A percentile compares a stretch with the other conserved stretches of the same genome.
Evolutionary conservation across 2,113 vertebrate species (phyloP).

Genomic region (Psettodes erumei): DNA sequence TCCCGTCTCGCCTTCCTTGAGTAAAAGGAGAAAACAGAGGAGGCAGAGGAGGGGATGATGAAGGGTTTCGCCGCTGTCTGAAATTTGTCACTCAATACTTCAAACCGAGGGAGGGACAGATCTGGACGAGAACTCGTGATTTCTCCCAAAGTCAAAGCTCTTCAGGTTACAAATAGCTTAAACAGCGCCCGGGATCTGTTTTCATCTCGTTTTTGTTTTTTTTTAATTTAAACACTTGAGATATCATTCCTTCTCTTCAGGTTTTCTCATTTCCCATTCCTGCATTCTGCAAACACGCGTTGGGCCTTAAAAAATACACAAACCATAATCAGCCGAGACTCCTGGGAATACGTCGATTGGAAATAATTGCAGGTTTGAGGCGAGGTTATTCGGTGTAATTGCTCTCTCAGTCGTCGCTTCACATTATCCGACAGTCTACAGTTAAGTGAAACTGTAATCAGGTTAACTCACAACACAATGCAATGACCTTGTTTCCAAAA

Average conservation of each 20-base stretch:
- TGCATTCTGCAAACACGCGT: neutral
- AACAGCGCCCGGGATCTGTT: neutral
- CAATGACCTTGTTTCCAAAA: too few relatives aligned
- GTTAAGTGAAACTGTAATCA: neutral
- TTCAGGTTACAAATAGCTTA: neutral
- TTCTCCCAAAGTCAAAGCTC: neutral
- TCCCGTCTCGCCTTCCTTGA: neutral
- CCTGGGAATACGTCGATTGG: neutral
- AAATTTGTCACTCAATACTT: slow-evolving; percentile 9
- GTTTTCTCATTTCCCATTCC: neutral
- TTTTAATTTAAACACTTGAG: too few relatives aligned
- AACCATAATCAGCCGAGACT: neutral
- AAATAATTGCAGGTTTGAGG: neutral
- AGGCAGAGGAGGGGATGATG: neutral
- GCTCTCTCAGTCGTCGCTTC: neutral
- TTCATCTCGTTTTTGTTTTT: too few relatives aligned
- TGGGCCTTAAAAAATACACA: neutral
- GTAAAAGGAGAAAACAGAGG: neutral
- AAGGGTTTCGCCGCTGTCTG: neutral
- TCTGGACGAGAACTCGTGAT: neutral
- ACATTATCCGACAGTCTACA: neutral
- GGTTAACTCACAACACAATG: neutral
- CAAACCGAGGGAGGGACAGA: neutral
- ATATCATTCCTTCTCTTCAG: neutral
- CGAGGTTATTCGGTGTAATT: neutral